A percentile compares a stretch with the other conserved stretches of the same genome.
These are phyloP conservation scores for Dicaeum eximium DNA, from an alignment of 2,113 vertebrate species.

Conservation along the genomic window DNA sequence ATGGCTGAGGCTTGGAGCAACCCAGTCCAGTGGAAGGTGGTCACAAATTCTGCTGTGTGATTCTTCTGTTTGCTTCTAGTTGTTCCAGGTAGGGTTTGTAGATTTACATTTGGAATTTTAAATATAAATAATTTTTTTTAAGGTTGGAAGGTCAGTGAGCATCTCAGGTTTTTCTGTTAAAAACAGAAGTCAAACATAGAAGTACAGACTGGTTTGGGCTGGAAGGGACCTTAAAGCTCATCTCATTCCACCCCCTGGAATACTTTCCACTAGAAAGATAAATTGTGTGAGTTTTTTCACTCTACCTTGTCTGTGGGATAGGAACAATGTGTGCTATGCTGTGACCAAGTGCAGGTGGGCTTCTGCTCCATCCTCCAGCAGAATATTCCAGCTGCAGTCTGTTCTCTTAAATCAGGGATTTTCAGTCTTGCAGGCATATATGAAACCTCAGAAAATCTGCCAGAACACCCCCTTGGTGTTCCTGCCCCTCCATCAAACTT, in stretches of 20 bases:
- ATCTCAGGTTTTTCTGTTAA: not conserved
- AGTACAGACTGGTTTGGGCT: not conserved
- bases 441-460: not conserved
- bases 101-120: not conserved
- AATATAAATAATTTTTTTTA: not conserved
- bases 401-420: not conserved
- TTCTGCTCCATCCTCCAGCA: not conserved
- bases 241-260: not conserved
- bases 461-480: not conserved
- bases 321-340: not conserved
- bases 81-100: not conserved
- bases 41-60: not conserved
- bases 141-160: not conserved
- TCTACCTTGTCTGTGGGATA: not conserved
- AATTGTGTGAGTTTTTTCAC: not conserved
- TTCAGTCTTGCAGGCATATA: not conserved
- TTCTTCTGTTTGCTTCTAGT: not conserved
- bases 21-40: accelerated
- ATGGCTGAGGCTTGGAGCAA: not conserved
- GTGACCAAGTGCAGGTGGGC: not conserved
- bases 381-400: not conserved
- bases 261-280: not conserved
- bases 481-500: not conserved
- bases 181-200: not conserved
- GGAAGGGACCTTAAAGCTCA: not conserved